Evolutionary conservation across 2,113 vertebrate species (phyloP).

Genomic region (Amphiprion percula): DNA sequence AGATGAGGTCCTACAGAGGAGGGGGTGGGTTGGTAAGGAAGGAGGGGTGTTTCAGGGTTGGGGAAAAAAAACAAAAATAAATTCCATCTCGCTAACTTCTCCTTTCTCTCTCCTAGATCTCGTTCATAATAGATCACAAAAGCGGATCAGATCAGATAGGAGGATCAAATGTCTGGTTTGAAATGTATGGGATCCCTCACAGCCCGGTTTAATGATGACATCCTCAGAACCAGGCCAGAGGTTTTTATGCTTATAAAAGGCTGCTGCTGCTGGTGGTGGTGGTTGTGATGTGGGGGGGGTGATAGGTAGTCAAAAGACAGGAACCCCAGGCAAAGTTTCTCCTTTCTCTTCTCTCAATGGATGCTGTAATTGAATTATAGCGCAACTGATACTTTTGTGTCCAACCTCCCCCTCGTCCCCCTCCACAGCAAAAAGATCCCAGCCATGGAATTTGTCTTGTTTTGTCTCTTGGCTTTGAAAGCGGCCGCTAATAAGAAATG

Average conservation of each 20-base stretch:
- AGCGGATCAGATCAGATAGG: conserved; percentile 67
- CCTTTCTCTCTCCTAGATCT: conserved; percentile 25
- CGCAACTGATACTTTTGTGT: conserved; percentile 69
- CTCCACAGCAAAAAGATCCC: conserved; percentile 21
- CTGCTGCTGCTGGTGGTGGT: conserved; percentile 47
- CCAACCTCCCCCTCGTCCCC: neutral
- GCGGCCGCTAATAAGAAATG: conserved; percentile 43
- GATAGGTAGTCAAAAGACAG: conserved; percentile 44
- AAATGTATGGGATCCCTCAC: conserved; percentile 58
- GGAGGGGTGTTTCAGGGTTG: conserved; percentile 19
- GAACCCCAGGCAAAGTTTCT: conserved; percentile 66
- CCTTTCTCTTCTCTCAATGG: conserved; percentile 56
- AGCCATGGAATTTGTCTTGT: conserved; percentile 57
- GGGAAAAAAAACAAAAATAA: conserved; percentile 12
- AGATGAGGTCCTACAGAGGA: conserved; percentile 26
- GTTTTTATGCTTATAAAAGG: conserved; percentile 52
- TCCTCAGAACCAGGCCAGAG: conserved; percentile 51
- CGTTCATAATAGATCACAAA: conserved; percentile 85
- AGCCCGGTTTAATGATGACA: conserved; percentile 78
- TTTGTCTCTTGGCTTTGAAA: conserved; percentile 60
- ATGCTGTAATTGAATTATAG: conserved; percentile 71
- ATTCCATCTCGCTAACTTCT: conserved; percentile 30
- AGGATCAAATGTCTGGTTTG: conserved; percentile 72
- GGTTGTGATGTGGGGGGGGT: neutral
- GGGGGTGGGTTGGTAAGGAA: neutral